Conservation (phyloP, 2,797 vertebrate species). For the Sparus aurata region DNA sequence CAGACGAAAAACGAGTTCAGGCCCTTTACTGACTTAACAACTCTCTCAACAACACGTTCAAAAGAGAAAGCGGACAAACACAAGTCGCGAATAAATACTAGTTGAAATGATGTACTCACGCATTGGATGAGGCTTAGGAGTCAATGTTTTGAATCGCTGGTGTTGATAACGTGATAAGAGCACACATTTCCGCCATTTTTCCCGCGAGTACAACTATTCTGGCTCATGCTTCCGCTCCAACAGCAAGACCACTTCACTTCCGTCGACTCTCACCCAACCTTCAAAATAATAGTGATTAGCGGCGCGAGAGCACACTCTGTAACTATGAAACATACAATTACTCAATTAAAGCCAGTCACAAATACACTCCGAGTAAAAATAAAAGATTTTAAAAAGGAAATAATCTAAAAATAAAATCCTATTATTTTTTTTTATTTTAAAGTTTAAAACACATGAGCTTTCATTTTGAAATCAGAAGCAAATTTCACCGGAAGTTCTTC, state of each 20-base stretch:
- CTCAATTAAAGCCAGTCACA: too few relatives aligned
- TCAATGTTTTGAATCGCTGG: slow-evolving; percentile 21
- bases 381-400: not conserved
- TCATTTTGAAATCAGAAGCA: slow-evolving; percentile 16
- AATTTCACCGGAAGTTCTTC: not conserved
- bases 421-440: not conserved
- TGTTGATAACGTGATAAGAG: not conserved
- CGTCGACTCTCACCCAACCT: accelerated
- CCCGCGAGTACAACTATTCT: slow-evolving; percentile 61
- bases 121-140: not conserved
- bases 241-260: slow-evolving; percentile 25
- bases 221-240: slow-evolving; percentile 30
- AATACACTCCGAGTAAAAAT: not conserved
- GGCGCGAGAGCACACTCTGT: not conserved
- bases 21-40: not conserved
- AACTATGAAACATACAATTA: not conserved
- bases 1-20: not conserved
- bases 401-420: not conserved
- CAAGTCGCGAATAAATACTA: not conserved
- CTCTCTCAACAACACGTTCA: not conserved
- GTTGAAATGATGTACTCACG: slow-evolving; percentile 42
- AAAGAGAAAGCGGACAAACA: not conserved
- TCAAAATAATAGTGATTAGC: slow-evolving; percentile 23
- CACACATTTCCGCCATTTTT: slow-evolving; percentile 79
- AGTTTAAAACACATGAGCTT: not conserved